A percentile compares a stretch with the other conserved stretches of the same genome.
phyloP scores from a whole-genome alignment of 2,113 vertebrate genomes.

The Pyrgilauda ruficollis region DNA sequence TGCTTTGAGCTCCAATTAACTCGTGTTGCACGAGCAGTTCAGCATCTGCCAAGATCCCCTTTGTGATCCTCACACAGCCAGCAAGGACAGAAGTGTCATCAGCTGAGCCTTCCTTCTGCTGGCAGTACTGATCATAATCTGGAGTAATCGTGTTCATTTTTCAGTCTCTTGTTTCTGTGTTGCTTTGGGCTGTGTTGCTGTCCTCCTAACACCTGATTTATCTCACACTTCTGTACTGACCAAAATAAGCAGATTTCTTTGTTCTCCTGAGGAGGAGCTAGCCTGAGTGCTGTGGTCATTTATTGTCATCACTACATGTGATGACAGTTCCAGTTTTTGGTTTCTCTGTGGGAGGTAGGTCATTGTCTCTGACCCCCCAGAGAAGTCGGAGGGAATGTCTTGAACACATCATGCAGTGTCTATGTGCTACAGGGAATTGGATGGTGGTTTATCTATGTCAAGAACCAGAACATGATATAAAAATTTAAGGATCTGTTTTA shows the following conservation, averaged over 20 bases:
- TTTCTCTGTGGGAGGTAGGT: background rate
- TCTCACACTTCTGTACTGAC: background rate
- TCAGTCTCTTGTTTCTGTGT: background rate
- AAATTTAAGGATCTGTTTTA: background rate
- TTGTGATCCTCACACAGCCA: background rate
- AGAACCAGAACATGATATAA: background rate
- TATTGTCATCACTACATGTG: fast-evolving
- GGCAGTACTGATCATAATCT: background rate
- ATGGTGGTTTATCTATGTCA: background rate
- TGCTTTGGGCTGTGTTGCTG: background rate
- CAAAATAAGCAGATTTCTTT: background rate
- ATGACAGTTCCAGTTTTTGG: fast-evolving
- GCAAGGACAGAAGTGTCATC: background rate
- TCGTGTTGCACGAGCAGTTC: fast-evolving
- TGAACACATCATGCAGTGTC: background rate
- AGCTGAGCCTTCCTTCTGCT: background rate
- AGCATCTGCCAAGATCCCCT: fast-evolving
- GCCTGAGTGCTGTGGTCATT: background rate
- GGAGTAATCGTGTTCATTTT: background rate
- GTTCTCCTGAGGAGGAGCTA: background rate
- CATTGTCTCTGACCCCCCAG: background rate
- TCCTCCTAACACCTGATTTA: background rate
- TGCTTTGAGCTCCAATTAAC: background rate
- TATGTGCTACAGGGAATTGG: background rate
- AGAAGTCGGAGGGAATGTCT: background rate